Conservation (phyloP, 1,140 invertebrate genomes). For the Triops longicaudatus region DNA sequence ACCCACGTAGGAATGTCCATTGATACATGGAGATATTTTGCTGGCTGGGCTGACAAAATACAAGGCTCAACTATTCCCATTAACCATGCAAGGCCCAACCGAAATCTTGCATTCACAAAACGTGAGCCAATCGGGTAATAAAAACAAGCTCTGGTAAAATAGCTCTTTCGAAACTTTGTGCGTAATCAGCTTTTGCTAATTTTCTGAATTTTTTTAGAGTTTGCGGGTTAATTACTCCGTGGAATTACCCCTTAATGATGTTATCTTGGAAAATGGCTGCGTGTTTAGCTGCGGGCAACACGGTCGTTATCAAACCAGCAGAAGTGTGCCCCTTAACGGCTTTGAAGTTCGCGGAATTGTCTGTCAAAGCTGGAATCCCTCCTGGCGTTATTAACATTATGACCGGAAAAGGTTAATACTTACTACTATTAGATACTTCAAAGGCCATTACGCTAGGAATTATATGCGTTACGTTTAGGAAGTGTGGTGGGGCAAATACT, state of each 20-base stretch:
- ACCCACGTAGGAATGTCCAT: slow-evolving; percentile 92
- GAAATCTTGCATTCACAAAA: slow-evolving; percentile 77
- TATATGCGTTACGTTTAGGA: slow-evolving; percentile 39
- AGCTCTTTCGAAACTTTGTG: no score
- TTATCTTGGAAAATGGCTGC: slow-evolving; percentile 50
- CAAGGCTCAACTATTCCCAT: slow-evolving; percentile 53
- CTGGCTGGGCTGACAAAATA: slow-evolving; percentile 47
- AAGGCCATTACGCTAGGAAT: neutral
- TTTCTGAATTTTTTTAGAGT: slow-evolving; percentile 39
- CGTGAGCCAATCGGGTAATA: slow-evolving; percentile 72
- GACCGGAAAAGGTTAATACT: slow-evolving; percentile 59
- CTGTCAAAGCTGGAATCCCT: slow-evolving; percentile 77
- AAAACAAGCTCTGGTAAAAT: no score
- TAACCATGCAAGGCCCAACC: slow-evolving; percentile 72
- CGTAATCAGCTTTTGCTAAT: neutral
- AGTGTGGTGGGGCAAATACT: slow-evolving; percentile 70
- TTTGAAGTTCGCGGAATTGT: slow-evolving; percentile 84
- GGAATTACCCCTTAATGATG: slow-evolving; percentile 49
- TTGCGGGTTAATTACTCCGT: slow-evolving; percentile 53
- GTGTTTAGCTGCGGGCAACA: slow-evolving; percentile 54
- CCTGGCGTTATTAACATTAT: slow-evolving; percentile 90
- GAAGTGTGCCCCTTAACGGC: slow-evolving; percentile 81
- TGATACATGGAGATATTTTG: slow-evolving; percentile 81
- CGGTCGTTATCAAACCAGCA: slow-evolving; percentile 56
- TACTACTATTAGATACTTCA: neutral